Evolutionary conservation across 2,888 invertebrate species (phyloP), one percentile per base, ranked within the genome.

Genomic region (Trissolcus japonicus): DNA sequence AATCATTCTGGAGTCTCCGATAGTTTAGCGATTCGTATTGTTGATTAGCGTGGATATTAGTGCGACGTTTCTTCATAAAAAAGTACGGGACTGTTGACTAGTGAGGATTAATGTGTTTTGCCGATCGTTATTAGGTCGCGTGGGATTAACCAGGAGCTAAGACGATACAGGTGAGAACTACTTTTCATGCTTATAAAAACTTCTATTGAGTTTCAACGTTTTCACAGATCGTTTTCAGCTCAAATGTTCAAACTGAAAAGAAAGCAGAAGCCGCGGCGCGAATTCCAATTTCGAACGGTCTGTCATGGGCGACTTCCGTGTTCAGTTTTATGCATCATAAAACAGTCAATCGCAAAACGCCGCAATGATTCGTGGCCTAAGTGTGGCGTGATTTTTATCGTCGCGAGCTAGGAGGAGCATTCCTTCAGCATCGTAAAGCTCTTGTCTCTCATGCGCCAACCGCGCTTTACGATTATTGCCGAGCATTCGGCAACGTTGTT

Each of bases 1-100:
- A 81, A 83, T 82, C 79, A 82, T 74, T 79, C 65, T 62, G 66
- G 72, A 80, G 80, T 80, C 77, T 62, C n/a, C 75, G 63, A 72
- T 76, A 71, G 60, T 75, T 67, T 78, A 76, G 66, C 78, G 67
- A 56, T 78, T 59, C 60, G 68, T 55, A 68, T 71, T 73, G 75
- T 75, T 67, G 65, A 68, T 61, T 46, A 50, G 53, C 54, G 43
- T 40, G 43, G 25, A 41, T 16, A 46, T 21, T 76, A 67, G 76
- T 67, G 76, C 67, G 41, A 66, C 61, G 68, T 66, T 69, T n/a
- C n/a, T n/a, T 14, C n/a, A 50, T 41, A 61, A 40, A 50, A 50
- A 46, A 66, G 54, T 55, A 59, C 35, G 51, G 68, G 60, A 76
- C 65, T 68, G 72, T 75, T 72, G 72, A 66, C 56, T 76, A 76